These are phyloP conservation scores for Mus minutoides DNA, from an alignment of 2,797 vertebrate genomes.

Conservation along the genomic window DNA sequence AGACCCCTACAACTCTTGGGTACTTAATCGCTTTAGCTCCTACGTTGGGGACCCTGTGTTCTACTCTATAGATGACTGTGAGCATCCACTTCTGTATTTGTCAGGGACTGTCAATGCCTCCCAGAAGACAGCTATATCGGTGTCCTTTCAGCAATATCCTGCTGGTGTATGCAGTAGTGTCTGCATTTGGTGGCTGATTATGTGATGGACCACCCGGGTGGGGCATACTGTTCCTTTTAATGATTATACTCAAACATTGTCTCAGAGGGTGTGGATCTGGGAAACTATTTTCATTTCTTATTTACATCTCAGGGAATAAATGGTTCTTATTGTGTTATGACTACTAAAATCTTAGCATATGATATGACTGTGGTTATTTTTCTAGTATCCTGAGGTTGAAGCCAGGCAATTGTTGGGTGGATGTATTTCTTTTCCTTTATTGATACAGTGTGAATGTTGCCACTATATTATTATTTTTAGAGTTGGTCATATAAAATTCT, in stretches of 20 bases:
- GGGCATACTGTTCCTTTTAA: slow-evolving; percentile 49
- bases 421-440: slow-evolving; percentile 1
- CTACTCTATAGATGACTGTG: too few species aligned
- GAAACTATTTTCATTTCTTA: slow-evolving; percentile 25
- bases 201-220: too few species aligned
- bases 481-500: neutral
- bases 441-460: neutral
- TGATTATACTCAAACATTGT: neutral
- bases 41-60: too few species aligned
- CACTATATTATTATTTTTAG: neutral
- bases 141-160: too few species aligned
- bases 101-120: too few species aligned
- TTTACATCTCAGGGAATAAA: neutral
- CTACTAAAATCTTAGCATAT: neutral
- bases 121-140: too few species aligned
- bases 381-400: neutral
- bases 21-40: too few species aligned
- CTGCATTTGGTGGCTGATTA: too few species aligned
- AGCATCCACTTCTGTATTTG: too few species aligned
- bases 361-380: neutral
- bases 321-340: neutral
- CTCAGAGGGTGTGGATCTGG: neutral
- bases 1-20: too few species aligned
- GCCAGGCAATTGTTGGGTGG: neutral
- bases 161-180: too few species aligned